Percentiles rank a stretch among this genome's conserved stretches.
phyloP scores from a whole-genome alignment of 2,888 invertebrate species.

The Agonopterix subpropinquella region DNA sequence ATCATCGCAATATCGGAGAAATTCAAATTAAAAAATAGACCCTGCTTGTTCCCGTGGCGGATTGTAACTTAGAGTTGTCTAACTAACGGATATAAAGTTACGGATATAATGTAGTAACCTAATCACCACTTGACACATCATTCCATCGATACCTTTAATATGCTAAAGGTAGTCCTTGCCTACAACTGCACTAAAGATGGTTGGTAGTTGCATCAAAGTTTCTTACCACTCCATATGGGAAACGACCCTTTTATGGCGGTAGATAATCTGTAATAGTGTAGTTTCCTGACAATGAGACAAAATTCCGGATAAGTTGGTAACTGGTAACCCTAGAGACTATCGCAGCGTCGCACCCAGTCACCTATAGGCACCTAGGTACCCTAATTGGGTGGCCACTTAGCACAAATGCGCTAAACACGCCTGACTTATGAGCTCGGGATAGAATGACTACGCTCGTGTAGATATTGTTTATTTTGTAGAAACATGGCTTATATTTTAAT shows the following conservation, averaged over 20 bases:
- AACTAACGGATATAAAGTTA: no score
- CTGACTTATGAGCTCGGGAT: slow-evolving; percentile 3
- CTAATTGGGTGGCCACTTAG: slow-evolving; percentile 7
- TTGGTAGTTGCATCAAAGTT: neutral
- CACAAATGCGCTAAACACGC: slow-evolving; percentile 4
- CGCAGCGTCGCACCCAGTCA: neutral
- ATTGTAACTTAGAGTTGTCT: no score
- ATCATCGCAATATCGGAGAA: no score
- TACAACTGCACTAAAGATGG: no score
- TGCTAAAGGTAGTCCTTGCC: no score
- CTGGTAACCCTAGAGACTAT: neutral
- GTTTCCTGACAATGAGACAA: neutral
- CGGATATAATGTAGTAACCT: no score
- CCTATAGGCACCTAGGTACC: neutral
- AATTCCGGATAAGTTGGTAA: neutral
- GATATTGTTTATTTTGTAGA: neutral
- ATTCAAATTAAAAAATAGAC: no score
- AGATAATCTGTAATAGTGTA: neutral
- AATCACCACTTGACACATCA: no score
- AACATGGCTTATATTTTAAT: neutral
- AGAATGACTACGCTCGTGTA: slow-evolving; percentile 2
- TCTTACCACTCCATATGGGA: neutral
- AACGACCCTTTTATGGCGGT: neutral
- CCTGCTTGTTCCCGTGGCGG: no score
- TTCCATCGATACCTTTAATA: no score